phyloP scores from a whole-genome alignment of 2,888 invertebrate genomes.

The Sinohyriopsis cumingii region DNA sequence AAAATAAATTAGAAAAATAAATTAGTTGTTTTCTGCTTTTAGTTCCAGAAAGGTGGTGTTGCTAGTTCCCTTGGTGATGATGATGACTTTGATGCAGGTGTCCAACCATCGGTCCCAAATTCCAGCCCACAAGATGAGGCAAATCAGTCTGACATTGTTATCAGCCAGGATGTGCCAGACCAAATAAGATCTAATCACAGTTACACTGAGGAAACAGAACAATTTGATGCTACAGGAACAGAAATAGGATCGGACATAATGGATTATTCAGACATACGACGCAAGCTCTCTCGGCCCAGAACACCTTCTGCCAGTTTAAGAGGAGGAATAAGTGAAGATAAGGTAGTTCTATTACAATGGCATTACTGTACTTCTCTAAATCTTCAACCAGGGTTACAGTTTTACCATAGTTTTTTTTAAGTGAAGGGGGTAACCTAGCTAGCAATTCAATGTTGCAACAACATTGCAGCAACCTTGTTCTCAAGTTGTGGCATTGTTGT shows the following conservation, averaged over 20 bases:
- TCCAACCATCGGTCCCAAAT: conserved; percentile 27
- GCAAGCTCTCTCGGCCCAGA: conserved; percentile 37
- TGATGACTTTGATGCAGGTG: conserved; percentile 19
- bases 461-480: too few species aligned
- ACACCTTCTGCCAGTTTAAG: conserved; percentile 32
- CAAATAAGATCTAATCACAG: conserved; percentile 24
- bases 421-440: too few species aligned
- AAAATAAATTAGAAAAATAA: too few species aligned
- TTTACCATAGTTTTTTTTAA: too few species aligned
- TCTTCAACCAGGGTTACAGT: too few species aligned
- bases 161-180: conserved; percentile 14
- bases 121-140: conserved; percentile 17
- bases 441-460: too few species aligned
- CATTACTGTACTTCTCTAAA: too few species aligned
- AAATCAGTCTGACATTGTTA: conserved; percentile 10
- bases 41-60: conserved; percentile 34
- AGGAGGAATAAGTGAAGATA: conserved; percentile 32
- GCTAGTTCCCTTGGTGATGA: conserved; percentile 28
- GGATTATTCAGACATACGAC: conserved; percentile 37
- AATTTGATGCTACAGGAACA: conserved; percentile 12
- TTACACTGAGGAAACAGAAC: conserved; percentile 23
- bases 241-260: conserved; percentile 34
- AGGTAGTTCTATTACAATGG: conserved; percentile 15
- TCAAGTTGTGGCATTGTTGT: too few species aligned
- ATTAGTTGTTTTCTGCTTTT: conserved; percentile 6